These are phyloP conservation scores for Oeneis ivallda DNA, from an alignment of 2,888 invertebrate species.

Conservation along the genomic window DNA sequence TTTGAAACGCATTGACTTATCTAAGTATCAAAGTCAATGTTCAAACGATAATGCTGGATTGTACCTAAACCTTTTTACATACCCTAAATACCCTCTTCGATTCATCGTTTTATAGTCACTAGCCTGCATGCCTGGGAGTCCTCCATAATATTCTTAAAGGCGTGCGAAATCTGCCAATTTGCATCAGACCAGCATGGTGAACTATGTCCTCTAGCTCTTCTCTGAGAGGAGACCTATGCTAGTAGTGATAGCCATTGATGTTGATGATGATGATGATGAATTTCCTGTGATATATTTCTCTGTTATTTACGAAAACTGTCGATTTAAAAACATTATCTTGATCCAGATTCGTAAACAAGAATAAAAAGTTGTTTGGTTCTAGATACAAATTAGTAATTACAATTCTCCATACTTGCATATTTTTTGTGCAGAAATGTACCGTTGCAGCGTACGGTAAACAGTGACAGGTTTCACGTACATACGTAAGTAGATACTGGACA, in stretches of 20 bases:
- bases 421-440: slow-evolving; percentile 33
- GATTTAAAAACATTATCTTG: neutral
- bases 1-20: too few relatives aligned
- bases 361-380: neutral
- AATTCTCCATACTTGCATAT: slow-evolving; percentile 17
- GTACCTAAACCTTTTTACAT: neutral
- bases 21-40: too few relatives aligned
- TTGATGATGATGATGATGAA: neutral
- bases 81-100: too few relatives aligned
- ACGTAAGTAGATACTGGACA: slow-evolving; percentile 16
- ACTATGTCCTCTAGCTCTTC: too few relatives aligned
- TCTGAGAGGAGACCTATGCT: too few relatives aligned
- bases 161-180: too few relatives aligned
- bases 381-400: slow-evolving; percentile 9
- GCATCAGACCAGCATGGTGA: too few relatives aligned
- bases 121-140: too few relatives aligned
- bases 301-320: neutral
- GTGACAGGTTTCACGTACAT: slow-evolving; percentile 41
- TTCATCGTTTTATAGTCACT: too few relatives aligned
- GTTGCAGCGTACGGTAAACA: slow-evolving; percentile 43
- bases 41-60: too few relatives aligned
- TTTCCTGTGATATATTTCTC: neutral
- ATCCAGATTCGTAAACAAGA: neutral
- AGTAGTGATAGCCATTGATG: too few relatives aligned
- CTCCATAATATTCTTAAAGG: too few relatives aligned